Conservation (phyloP, 2,888 invertebrate genomes). For the Ptilodon capucinus region DNA sequence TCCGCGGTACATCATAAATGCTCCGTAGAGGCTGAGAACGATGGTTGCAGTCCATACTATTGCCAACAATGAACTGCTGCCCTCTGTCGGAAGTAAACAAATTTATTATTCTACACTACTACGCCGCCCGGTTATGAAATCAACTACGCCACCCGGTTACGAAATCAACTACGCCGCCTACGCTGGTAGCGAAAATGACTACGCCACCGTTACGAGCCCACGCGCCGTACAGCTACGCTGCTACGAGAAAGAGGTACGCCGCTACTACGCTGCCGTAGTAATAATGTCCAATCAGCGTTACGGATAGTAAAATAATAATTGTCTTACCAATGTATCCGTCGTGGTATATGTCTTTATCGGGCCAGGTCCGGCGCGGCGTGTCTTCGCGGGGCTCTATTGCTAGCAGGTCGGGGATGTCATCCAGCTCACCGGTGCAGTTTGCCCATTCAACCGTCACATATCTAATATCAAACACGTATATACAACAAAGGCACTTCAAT, state of each 20-base stretch:
- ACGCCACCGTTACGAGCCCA: no score
- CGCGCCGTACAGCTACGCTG: no score
- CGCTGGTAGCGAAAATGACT: no score
- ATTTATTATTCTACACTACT: no score
- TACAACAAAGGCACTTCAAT: no score
- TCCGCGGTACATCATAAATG: constrained; percentile 61
- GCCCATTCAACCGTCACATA: constrained; percentile 76
- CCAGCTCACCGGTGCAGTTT: constrained; percentile 66
- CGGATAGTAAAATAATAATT: no score
- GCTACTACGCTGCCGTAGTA: no score
- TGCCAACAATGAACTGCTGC: constrained; percentile 59
- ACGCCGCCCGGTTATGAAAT: neutral
- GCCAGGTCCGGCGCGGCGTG: constrained; percentile 51
- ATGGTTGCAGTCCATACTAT: constrained; percentile 72
- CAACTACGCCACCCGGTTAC: neutral
- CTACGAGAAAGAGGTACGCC: no score
- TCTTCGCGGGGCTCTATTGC: constrained; percentile 58
- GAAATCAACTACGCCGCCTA: neutral
- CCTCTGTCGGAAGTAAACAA: constrained; percentile 49
- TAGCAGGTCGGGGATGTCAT: constrained; percentile 60
- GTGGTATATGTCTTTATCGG: constrained; percentile 51
- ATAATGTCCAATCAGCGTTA: no score
- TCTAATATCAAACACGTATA: no score
- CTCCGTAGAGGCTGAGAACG: constrained; percentile 64
- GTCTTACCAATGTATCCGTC: constrained; percentile 67